Percentiles rank a stretch among this genome's conserved stretches.
phyloP scores from a whole-genome alignment of 1,140 invertebrate species.

The Drosophila gunungcola region DNA sequence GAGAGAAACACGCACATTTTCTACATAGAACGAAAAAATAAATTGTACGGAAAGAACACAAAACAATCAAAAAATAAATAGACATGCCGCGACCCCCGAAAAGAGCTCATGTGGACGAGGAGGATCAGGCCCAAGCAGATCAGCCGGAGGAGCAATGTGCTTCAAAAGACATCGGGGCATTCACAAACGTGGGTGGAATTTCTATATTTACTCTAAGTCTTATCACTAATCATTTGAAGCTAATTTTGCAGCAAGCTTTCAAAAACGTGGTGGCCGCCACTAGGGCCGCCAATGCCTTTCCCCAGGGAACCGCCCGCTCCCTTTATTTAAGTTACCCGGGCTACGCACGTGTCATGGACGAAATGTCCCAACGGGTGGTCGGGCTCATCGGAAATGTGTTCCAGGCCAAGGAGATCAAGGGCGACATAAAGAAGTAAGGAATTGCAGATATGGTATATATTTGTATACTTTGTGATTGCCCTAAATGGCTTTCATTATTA shows the following conservation, averaged over 20 bases:
- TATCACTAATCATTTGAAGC: not conserved
- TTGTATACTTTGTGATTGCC: not conserved
- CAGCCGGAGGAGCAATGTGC: not conserved
- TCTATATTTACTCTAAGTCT: too few relatives aligned
- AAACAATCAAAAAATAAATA: not conserved
- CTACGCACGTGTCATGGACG: constrained; percentile 88
- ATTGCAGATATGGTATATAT: not conserved
- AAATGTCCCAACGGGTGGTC: constrained; percentile 86
- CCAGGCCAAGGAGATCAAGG: constrained; percentile 87
- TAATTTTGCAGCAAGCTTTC: constrained; percentile 49
- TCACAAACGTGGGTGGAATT: constrained; percentile 48
- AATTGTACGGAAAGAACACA: constrained; percentile 20
- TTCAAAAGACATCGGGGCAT: constrained; percentile 28
- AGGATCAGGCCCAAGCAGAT: not conserved
- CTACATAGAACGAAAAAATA: constrained; percentile 30
- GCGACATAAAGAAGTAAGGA: constrained; percentile 86
- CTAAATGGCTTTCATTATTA: not conserved
- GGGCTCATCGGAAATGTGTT: constrained; percentile 87
- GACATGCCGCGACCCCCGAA: constrained; percentile 48
- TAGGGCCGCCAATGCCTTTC: constrained; percentile 89
- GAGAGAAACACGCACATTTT: constrained; percentile 76
- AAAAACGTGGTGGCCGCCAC: constrained; percentile 86
- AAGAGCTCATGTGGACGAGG: constrained; percentile 3
- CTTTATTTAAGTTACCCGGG: constrained; percentile 90
- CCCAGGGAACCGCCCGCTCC: constrained; percentile 88